Percentiles rank a stretch among this genome's conserved stretches.
These are phyloP conservation scores for Eupeodes latifasciatus DNA, from an alignment of 2,888 invertebrate species.

Conservation along the genomic window DNA sequence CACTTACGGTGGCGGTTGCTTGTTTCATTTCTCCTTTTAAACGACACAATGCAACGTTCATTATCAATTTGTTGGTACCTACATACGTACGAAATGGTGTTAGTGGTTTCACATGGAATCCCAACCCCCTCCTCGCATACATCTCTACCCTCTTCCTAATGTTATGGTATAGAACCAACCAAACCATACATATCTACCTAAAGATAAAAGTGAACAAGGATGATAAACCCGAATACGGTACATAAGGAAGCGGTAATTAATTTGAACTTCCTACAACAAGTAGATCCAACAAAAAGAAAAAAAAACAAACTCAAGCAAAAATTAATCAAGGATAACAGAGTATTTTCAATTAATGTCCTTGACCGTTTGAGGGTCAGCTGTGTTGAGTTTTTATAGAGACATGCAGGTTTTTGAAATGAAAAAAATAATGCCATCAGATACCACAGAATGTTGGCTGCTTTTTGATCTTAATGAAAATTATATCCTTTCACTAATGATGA, in stretches of 20 bases:
- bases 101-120: conserved; percentile 35
- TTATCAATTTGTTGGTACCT: conserved; percentile 18
- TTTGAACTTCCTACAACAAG: conserved; percentile 61
- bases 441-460: conserved; percentile 55
- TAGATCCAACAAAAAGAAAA: conserved; percentile 33
- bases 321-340: conserved; percentile 70
- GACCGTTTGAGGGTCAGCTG: conserved; percentile 44
- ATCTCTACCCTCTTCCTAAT: too few relatives aligned
- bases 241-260: conserved; percentile 64
- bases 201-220: conserved; percentile 30
- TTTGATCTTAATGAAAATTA: conserved; percentile 62
- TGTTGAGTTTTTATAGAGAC: conserved; percentile 27
- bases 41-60: conserved; percentile 13
- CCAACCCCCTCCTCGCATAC: not conserved
- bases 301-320: conserved; percentile 23
- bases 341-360: conserved; percentile 71
- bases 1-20: conserved; percentile 15
- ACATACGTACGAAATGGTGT: conserved; percentile 20
- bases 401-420: not conserved
- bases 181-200: not conserved
- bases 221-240: conserved; percentile 19
- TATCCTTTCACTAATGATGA: conserved; percentile 55
- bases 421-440: conserved; percentile 5
- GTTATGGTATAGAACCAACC: not conserved
- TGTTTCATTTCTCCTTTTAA: conserved; percentile 29